These are phyloP conservation scores for Eumerus sabulonum DNA, from an alignment of 2,888 invertebrate genomes.

Conservation along the genomic window DNA sequence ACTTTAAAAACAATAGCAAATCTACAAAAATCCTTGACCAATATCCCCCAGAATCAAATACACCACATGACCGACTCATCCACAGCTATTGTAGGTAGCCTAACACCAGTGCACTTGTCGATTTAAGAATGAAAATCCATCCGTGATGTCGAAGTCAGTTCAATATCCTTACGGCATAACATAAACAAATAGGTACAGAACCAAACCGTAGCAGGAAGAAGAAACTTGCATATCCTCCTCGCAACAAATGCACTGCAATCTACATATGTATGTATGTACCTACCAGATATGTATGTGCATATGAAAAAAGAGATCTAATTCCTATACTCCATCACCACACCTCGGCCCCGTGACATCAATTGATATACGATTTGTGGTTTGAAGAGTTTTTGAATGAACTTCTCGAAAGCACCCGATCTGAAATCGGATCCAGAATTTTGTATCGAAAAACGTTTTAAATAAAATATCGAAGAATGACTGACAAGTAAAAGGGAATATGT, in stretches of 20 bases:
- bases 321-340: no score
- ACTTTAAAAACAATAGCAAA: no score
- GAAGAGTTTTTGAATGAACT: no score
- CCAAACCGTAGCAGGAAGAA: constrained; percentile 7
- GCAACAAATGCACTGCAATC: constrained; percentile 29
- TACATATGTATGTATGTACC: no score
- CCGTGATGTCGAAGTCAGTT: constrained; percentile 16
- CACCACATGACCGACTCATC: no score
- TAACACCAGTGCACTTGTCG: background rate
- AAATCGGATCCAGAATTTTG: constrained; percentile 51
- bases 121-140: constrained; percentile 29
- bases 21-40: no score
- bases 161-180: constrained; percentile 31
- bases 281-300: no score
- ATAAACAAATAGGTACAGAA: constrained; percentile 35
- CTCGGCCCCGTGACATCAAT: no score
- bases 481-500: constrained; percentile 12
- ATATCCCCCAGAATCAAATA: no score
- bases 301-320: no score
- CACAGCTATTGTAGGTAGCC: no score
- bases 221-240: constrained; percentile 29
- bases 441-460: constrained; percentile 5
- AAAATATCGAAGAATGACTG: background rate
- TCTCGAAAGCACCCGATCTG: constrained; percentile 48
- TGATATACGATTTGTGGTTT: no score